Conservation (phyloP, 35 echinoderm and acorn worm genomes). For the Lytechinus variegatus region DNA sequence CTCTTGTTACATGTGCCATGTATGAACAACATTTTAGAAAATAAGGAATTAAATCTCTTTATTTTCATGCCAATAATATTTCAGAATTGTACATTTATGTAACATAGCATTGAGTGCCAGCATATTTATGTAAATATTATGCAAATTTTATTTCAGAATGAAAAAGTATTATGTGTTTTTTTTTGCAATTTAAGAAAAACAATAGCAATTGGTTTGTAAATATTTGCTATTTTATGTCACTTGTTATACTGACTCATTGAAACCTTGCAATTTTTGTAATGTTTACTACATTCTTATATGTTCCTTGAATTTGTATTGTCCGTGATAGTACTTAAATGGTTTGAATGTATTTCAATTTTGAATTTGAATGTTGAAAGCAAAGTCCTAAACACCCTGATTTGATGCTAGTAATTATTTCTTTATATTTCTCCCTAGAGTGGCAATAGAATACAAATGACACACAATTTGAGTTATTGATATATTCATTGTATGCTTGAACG, state of each 20-base stretch:
- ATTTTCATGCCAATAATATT: background rate
- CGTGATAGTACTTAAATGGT: background rate
- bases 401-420: background rate
- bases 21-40: background rate
- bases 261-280: conserved; percentile 3
- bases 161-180: conserved; percentile 21
- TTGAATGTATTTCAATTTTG: background rate
- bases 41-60: background rate
- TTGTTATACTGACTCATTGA: background rate
- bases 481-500: too few relatives aligned
- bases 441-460: too few relatives aligned
- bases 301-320: background rate
- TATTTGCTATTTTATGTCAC: background rate
- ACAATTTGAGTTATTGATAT: too few relatives aligned
- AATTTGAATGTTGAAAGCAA: background rate
- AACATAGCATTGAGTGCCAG: conserved; percentile 31
- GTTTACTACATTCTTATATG: background rate
- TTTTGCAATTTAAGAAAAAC: conserved; percentile 8
- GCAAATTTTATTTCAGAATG: conserved; percentile 2
- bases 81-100: background rate
- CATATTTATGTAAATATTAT: conserved; percentile 33
- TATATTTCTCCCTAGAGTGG: too few relatives aligned
- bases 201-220: background rate
- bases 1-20: background rate
- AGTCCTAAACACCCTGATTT: background rate